A percentile compares a stretch with the other conserved stretches of the same genome.
phyloP scores from a whole-genome alignment of 2,888 invertebrate species.

The Lasius platythorax region DNA sequence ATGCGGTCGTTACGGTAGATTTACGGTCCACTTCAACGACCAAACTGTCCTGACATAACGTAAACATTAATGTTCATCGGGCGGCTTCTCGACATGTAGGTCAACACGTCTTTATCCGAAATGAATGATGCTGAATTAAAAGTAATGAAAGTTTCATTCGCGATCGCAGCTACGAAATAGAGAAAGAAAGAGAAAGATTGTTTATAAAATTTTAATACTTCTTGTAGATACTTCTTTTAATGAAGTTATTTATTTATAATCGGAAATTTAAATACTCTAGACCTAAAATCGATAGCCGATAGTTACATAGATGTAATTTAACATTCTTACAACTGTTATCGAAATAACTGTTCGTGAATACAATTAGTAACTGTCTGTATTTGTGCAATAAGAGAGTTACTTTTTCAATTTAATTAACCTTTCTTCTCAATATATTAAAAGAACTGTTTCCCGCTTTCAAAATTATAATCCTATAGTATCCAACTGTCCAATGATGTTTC shows the following conservation, averaged over 20 bases:
- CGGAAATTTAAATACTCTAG: background rate
- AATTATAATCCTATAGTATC: constrained; percentile 5
- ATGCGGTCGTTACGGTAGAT: constrained; percentile 75
- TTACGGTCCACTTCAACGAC: constrained; percentile 76
- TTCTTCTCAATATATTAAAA: background rate
- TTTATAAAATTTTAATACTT: background rate
- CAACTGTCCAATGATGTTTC: background rate
- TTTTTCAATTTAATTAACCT: constrained; percentile 1
- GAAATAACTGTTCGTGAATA: background rate
- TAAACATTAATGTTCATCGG: constrained; percentile 76
- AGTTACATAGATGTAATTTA: background rate
- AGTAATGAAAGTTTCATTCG: constrained; percentile 20
- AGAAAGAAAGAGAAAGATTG: background rate
- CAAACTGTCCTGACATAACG: constrained; percentile 74
- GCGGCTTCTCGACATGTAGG: constrained; percentile 64
- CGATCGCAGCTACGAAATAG: background rate
- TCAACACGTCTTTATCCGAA: constrained; percentile 66
- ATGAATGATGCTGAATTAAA: constrained; percentile 11
- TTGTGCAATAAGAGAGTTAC: background rate
- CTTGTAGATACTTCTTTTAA: background rate
- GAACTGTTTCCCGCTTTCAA: background rate
- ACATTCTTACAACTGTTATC: background rate
- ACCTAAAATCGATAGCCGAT: background rate
- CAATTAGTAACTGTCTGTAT: background rate
- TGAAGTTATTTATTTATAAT: background rate